Evolutionary conservation across 2,888 invertebrate genomes (phyloP).

Genomic region (Aquatica leii): DNA sequence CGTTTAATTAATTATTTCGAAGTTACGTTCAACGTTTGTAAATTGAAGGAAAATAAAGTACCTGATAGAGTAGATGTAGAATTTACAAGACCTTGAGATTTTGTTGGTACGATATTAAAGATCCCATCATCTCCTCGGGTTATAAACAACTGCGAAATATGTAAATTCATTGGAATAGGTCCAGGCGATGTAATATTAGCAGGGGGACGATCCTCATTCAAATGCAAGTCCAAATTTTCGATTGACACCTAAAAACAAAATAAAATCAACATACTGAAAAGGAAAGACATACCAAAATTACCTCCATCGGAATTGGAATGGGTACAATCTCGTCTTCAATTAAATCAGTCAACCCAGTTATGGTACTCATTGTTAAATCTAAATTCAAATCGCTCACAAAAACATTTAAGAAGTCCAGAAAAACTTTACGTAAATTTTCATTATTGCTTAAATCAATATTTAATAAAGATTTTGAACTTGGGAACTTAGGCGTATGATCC

Average conservation of each 20-base stretch:
- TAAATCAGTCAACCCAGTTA: slow-evolving; percentile 82
- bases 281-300: slow-evolving; percentile 54
- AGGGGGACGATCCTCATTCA: slow-evolving; percentile 85
- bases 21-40: too few relatives aligned
- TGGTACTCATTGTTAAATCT: slow-evolving; percentile 81
- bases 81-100: slow-evolving; percentile 23
- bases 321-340: slow-evolving; percentile 87
- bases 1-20: too few relatives aligned
- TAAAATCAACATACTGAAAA: slow-evolving; percentile 1
- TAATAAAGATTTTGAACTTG: slow-evolving; percentile 50
- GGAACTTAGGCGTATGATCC: slow-evolving; percentile 66
- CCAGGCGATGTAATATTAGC: slow-evolving; percentile 84
- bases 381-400: slow-evolving; percentile 72
- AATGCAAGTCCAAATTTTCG: slow-evolving; percentile 77
- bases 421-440: slow-evolving; percentile 59
- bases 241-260: slow-evolving; percentile 70
- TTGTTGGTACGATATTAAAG: slow-evolving; percentile 72
- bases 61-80: slow-evolving; percentile 40
- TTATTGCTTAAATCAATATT: slow-evolving; percentile 60
- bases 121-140: slow-evolving; percentile 78
- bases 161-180: slow-evolving; percentile 79
- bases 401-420: slow-evolving; percentile 68
- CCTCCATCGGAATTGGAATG: slow-evolving; percentile 83
- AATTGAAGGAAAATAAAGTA: slow-evolving; percentile 18
- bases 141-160: slow-evolving; percentile 74